Evolutionary conservation across 1,140 invertebrate species (phyloP).

Genomic region (Drosophila tsacasi): DNA sequence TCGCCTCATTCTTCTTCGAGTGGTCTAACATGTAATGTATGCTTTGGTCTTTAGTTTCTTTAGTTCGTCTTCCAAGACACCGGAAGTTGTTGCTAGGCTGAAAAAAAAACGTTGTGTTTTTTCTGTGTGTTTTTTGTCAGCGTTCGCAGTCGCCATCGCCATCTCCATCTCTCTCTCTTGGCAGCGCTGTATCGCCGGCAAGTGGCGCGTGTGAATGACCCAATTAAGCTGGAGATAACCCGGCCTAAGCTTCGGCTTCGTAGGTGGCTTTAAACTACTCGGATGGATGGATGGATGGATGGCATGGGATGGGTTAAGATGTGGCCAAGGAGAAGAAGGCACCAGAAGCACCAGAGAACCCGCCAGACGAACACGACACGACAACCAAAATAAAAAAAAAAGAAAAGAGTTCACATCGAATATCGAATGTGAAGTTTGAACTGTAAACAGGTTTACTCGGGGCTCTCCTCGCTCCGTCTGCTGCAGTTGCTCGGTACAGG

Average conservation of each 20-base stretch:
- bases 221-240: slow-evolving; percentile 72
- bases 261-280: slow-evolving; percentile 47
- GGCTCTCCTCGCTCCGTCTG: slow-evolving; percentile 37
- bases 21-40: slow-evolving; percentile 51
- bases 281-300: background rate
- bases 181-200: slow-evolving; percentile 33
- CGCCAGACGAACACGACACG: slow-evolving; percentile 38
- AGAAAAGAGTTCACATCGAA: slow-evolving; percentile 50
- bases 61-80: slow-evolving; percentile 44
- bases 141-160: slow-evolving; percentile 26
- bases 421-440: slow-evolving; percentile 53
- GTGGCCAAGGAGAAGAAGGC: slow-evolving; percentile 11
- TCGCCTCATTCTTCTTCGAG: slow-evolving; percentile 42
- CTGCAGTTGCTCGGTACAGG: slow-evolving; percentile 41
- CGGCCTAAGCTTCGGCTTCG: slow-evolving; percentile 63
- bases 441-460: slow-evolving; percentile 50
- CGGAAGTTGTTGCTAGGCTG: slow-evolving; percentile 60
- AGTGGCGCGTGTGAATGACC: slow-evolving; percentile 81
- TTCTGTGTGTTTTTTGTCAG: slow-evolving; percentile 20
- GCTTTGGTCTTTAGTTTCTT: slow-evolving; percentile 38
- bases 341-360: slow-evolving; percentile 29
- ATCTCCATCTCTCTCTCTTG: slow-evolving; percentile 25
- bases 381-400: slow-evolving; percentile 11
- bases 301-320: background rate
- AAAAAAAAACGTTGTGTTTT: slow-evolving; percentile 31